phyloP scores from a whole-genome alignment of 1,140 invertebrate species.

The Aphaenogaster ashmeadi region DNA sequence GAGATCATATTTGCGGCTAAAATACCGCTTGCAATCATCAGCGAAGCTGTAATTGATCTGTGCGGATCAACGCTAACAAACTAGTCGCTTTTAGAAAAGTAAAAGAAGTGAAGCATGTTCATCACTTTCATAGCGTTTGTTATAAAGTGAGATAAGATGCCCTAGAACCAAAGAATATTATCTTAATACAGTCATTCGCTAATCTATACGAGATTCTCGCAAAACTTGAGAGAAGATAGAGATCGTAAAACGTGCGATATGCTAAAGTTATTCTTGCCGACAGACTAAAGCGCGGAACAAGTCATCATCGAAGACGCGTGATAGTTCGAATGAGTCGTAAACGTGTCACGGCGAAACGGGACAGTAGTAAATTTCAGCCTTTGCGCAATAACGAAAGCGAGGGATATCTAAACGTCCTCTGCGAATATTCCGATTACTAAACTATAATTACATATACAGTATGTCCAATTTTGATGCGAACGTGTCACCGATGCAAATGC shows the following conservation, averaged over 20 bases:
- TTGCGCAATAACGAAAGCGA: not conserved
- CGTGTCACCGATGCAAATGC: not conserved
- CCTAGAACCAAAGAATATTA: not conserved
- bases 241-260: conserved; percentile 35
- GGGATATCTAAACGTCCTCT: not conserved
- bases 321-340: conserved; percentile 54
- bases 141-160: not conserved
- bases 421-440: not conserved
- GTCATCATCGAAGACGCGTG: conserved; percentile 14
- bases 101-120: not conserved
- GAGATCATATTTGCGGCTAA: conserved; percentile 3
- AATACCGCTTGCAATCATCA: conserved; percentile 1
- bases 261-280: conserved; percentile 33
- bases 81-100: not conserved
- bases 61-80: not conserved
- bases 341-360: conserved; percentile 26
- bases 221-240: conserved; percentile 18
- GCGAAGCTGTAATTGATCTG: conserved; percentile 16
- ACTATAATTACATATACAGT: not conserved
- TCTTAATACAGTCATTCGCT: not conserved
- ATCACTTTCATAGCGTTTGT: conserved; percentile 2
- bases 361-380: conserved; percentile 29
- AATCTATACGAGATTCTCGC: not conserved
- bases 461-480: not conserved
- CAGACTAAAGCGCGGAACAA: conserved; percentile 9